Conservation (phyloP, 2,797 vertebrate species). For the Hyperoplus immaculatus region DNA sequence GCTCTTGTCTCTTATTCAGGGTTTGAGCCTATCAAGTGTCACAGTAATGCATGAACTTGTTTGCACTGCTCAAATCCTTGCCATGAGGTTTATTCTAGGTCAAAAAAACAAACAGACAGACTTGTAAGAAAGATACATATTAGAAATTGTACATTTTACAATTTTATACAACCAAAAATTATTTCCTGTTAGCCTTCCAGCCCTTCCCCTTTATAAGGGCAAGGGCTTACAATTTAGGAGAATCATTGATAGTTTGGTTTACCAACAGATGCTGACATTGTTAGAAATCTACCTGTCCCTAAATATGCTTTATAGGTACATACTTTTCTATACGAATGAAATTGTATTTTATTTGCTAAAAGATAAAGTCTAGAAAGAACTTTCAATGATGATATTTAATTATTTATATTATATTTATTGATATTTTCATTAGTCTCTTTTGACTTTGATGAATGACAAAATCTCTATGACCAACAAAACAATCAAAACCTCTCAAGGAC, state of each 20-base stretch:
- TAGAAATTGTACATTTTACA: background rate
- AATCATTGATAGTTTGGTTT: background rate
- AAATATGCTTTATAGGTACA: background rate
- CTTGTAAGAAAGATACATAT: background rate
- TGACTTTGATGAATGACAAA: background rate
- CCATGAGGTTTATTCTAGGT: background rate
- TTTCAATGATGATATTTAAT: too few species aligned
- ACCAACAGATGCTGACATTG: background rate
- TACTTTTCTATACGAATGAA: background rate
- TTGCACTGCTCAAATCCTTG: background rate
- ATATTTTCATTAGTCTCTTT: background rate
- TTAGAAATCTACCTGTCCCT: background rate
- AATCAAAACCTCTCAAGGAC: constrained; percentile 1
- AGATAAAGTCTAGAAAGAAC: background rate
- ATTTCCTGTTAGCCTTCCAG: background rate
- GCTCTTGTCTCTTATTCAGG: constrained; percentile 50
- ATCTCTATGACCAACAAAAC: constrained; percentile 14
- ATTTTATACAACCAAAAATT: background rate
- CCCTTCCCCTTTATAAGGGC: background rate
- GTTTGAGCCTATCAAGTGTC: background rate
- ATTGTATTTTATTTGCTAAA: background rate
- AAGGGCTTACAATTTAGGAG: background rate
- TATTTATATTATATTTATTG: too few species aligned
- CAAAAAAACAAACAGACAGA: background rate
- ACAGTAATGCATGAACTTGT: background rate